Base-by-base conservation (phyloP, 2,797 vertebrate genomes). In the Heliangelus exortis region DNA sequence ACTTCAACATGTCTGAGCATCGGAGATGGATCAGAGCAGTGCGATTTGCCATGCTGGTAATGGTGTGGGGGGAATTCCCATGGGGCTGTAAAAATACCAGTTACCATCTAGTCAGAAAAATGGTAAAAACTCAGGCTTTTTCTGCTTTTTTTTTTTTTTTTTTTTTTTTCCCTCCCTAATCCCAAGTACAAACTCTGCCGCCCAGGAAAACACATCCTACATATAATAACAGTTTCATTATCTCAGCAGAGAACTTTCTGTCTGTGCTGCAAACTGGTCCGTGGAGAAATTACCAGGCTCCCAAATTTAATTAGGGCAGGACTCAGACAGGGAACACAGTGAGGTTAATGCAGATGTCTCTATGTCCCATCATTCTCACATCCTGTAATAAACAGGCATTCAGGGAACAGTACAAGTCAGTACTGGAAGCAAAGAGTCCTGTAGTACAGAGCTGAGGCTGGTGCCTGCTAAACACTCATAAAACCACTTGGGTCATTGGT, bases 301-400 rank as follows among this genome's bases (percentile, higher is more conserved):
- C 93, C 73, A 95, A 89, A 97, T 95, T 94, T 95, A 96, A 96
- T 96, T 96, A 96, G 94, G 76, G 54, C 73, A 93, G 66, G 84
- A 87, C 87, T 94, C 87, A 96, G 90, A 83, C 54, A 84, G 84
- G 83, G 87, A 95, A 87, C 81, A 80, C 73, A 71, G 74, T 20
- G 85, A 96, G 87, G 77, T 96, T 95, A 89, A 88, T 93, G 86
- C 89, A 92, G 94, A 92, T 96, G 93, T 91, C 87, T 92, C 69
- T n/a, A 63, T 89, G 91, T 90, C 94, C 93, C 71, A 73, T 92
- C 90, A 76, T 95, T 91, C 94, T 91, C 77, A 93, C 85, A 95
- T 91, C 85, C 87, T 76, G 73, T 85, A 92, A 87, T 85, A 87
- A 94, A 94, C 69, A 74, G 59, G 73, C 80, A 69, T 91, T 85